Evolutionary conservation across 2,888 invertebrate genomes (phyloP).

Genomic region (Cosmopolites sordidus): DNA sequence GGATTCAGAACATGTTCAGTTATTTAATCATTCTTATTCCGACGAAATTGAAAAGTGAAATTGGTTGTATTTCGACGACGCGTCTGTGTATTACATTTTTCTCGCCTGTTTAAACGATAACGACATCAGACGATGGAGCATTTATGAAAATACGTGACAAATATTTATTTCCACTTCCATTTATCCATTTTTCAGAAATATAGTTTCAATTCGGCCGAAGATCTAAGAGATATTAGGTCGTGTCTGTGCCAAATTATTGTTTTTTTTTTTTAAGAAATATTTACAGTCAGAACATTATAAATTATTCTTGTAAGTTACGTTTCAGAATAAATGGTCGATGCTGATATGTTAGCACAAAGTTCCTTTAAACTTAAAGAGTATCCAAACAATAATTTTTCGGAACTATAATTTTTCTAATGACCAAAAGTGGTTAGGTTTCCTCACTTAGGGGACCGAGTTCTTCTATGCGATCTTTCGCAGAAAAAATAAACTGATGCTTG

Average conservation of each 20-base stretch:
- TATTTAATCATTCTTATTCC: not conserved
- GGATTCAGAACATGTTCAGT: not conserved
- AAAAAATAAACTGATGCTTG: too few species aligned
- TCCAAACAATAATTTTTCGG: too few species aligned
- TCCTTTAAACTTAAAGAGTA: too few species aligned
- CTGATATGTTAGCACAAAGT: too few species aligned
- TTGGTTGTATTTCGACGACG: not conserved
- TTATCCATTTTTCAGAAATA: not conserved
- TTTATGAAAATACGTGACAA: not conserved
- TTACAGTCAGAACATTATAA: too few species aligned
- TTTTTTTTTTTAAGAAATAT: too few species aligned
- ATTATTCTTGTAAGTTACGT: too few species aligned
- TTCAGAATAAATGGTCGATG: too few species aligned
- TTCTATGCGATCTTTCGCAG: too few species aligned
- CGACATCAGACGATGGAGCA: not conserved
- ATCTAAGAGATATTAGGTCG: not conserved
- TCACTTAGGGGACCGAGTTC: too few species aligned
- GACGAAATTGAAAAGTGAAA: not conserved
- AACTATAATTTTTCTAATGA: too few species aligned
- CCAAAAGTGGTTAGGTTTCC: too few species aligned
- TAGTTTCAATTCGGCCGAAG: not conserved
- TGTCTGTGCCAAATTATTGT: not conserved
- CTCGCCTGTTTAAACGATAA: not conserved
- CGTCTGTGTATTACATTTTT: not conserved
- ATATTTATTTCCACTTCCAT: not conserved